A percentile compares a stretch with the other conserved stretches of the same genome.
These are phyloP conservation scores for Heteromormyrus szaboi DNA, from an alignment of 2,797 vertebrate species.

Conservation along the genomic window DNA sequence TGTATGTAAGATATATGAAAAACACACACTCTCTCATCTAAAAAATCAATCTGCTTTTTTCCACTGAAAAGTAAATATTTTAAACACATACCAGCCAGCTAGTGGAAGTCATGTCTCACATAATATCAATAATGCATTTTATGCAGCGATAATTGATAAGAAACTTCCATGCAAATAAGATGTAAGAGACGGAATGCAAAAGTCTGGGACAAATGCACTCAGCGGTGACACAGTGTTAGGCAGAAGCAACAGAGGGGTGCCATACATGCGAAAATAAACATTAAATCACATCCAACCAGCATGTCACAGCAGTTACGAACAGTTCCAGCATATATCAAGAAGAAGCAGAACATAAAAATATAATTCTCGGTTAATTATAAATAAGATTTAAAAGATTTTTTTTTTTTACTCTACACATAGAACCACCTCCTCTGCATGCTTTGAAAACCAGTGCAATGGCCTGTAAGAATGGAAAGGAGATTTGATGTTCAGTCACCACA, in stretches of 20 bases:
- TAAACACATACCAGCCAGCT: background rate
- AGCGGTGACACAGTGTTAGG: background rate
- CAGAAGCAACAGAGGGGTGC: background rate
- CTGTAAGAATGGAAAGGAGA: background rate
- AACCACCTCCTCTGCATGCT: background rate
- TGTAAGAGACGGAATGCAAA: background rate
- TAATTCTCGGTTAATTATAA: background rate
- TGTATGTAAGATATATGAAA: background rate
- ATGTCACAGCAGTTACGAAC: background rate
- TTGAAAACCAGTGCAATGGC: background rate
- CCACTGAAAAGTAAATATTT: background rate
- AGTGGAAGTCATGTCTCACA: background rate
- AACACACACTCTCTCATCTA: background rate
- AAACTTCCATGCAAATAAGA: background rate
- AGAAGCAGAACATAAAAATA: background rate
- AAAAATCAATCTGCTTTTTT: background rate
- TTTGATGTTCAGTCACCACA: background rate
- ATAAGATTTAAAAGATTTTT: background rate
- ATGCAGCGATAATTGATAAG: background rate
- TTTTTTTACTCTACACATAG: background rate
- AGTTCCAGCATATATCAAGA: background rate
- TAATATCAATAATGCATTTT: background rate
- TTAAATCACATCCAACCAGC: background rate
- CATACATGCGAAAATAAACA: background rate
- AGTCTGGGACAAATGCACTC: background rate